phyloP scores from a whole-genome alignment of 2,113 vertebrate genomes.

The Callaeas wilsoni region DNA sequence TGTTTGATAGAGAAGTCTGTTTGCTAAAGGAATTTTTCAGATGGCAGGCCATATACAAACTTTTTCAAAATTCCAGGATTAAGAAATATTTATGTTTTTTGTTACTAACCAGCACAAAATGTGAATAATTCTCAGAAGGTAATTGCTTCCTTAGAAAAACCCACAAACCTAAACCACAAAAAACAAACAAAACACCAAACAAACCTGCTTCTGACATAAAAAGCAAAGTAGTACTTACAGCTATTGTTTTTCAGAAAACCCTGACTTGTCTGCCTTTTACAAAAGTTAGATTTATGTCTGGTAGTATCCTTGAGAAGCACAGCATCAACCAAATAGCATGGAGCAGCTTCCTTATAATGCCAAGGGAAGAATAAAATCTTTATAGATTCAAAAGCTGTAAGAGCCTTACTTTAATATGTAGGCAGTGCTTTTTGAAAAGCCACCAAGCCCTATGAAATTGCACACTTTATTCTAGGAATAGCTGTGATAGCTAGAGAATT shows the following conservation, averaged over 20 bases:
- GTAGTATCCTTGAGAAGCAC: background rate
- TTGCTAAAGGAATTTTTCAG: background rate
- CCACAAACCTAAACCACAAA: background rate
- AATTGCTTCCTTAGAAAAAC: background rate
- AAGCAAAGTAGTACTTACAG: background rate
- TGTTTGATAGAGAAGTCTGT: background rate
- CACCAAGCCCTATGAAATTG: background rate
- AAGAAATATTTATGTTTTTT: background rate
- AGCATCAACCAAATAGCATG: background rate
- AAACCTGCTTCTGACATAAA: background rate
- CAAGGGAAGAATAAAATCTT: constrained; percentile 31
- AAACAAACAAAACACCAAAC: background rate
- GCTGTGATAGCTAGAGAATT: background rate
- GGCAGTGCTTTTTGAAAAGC: background rate
- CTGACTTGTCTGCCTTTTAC: background rate
- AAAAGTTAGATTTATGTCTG: background rate
- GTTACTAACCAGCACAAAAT: background rate
- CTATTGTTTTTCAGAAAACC: background rate
- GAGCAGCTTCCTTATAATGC: background rate
- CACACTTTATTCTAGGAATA: background rate
- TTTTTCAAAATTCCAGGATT: background rate
- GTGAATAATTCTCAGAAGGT: background rate
- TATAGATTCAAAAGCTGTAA: background rate
- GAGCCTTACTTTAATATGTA: background rate
- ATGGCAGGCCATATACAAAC: background rate